Percentiles rank a stretch among this genome's conserved stretches.
Evolutionary conservation across 2,888 invertebrate genomes (phyloP).

Genomic region (Deilephila porcellus): DNA sequence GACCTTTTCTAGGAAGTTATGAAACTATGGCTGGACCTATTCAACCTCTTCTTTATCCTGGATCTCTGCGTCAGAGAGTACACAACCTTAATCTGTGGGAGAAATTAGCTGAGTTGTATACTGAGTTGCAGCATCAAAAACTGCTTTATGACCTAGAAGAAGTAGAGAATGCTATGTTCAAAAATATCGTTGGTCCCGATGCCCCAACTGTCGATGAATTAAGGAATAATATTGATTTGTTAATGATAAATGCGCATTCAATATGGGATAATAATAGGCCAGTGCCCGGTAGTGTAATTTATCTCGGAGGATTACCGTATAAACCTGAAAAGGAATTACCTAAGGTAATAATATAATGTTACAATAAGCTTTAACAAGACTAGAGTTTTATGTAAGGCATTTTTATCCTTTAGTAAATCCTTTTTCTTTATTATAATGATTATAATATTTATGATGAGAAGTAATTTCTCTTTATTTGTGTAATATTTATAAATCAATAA

Average conservation of each 20-base stretch:
- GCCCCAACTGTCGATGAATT: constrained; percentile 45
- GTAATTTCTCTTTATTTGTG: no score
- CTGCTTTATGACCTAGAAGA: constrained; percentile 29
- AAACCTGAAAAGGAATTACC: constrained; percentile 48
- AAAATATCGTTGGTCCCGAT: constrained; percentile 42
- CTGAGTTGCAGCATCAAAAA: constrained; percentile 32
- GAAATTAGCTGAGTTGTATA: constrained; percentile 47
- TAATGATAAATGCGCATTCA: constrained; percentile 51
- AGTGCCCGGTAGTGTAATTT: constrained; percentile 50
- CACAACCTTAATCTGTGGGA: constrained; percentile 50
- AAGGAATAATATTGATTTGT: constrained; percentile 49
- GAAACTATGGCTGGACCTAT: constrained; percentile 48
- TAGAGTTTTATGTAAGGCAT: not conserved
- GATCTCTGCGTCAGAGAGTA: constrained; percentile 37
- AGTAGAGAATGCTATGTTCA: constrained; percentile 33
- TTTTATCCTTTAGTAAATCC: not conserved
- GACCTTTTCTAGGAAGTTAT: constrained; percentile 40
- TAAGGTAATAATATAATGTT: constrained; percentile 39
- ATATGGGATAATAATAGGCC: constrained; percentile 55
- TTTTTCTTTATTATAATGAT: not conserved
- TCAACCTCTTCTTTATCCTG: constrained; percentile 54
- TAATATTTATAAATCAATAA: no score
- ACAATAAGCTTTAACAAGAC: constrained; percentile 44
- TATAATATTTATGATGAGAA: not conserved
- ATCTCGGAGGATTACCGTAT: constrained; percentile 53